Evolutionary conservation across 2,113 vertebrate species (phyloP), one percentile per base, ranked within the genome.

Genomic region (Zosterops japonicus): DNA sequence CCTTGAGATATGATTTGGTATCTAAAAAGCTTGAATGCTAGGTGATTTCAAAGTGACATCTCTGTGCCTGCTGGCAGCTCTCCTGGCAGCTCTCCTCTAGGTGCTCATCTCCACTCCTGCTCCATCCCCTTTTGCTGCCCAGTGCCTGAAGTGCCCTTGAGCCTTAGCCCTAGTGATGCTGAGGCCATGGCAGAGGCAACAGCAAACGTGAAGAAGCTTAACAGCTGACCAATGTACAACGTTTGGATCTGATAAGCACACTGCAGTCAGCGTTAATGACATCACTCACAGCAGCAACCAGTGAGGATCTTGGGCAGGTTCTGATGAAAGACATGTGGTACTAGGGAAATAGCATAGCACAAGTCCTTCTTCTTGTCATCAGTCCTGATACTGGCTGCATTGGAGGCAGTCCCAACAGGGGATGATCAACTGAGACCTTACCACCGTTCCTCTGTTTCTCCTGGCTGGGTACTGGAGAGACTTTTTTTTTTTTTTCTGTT

Each of bases 321-420:
- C 22, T 53, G 31, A 17, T 41, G 12, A 69, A 81, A 85, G 59
- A 35, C 19, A 12, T 3, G 6, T 28, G 59, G 10, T 49, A 55
- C 9, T 49, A 79, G 22, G 39, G 39, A 36, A 71, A 79, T n/a
- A 52, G 2, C 19, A 53, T 0, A 16, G 4, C 13, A 72, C 80
- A 81, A 69, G 5, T 61, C 42, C 2, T 81, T 23, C 27, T 50
- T 57, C 14, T 69, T 56, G 24, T 22, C n/a, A 12, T 56, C 21
- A n/a, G 19, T 33, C 31, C 67, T 24, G 19, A 52, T 59, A 31
- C 1, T 0, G 1, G 11, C 31, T 44, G 28, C 14, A 6, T 19
- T 46, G 27, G 50, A 69, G 36, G 31, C 31, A 35, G 53, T 49
- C 4, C 7, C 24, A 19, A 15, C 3, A 28, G 21, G 3, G 4